Base-by-base conservation (phyloP, 2,797 vertebrate species). In the Threskiornis aethiopicus region DNA sequence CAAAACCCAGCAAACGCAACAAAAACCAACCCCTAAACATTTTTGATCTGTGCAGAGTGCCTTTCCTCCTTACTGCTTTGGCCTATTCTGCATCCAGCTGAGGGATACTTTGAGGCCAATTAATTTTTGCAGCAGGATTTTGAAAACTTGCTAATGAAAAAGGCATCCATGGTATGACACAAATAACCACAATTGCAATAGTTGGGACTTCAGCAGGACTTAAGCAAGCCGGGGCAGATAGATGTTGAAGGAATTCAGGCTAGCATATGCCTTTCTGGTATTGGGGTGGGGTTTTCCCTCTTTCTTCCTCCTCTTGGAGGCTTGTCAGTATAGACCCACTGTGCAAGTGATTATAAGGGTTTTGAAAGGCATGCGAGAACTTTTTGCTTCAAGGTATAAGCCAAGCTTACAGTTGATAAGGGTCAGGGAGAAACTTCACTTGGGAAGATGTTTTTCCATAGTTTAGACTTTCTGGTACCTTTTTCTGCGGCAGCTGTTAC, bases 61-160 rank as follows among this genome's bases (percentile, higher is more conserved):
- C 25, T 41, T 69, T 90, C 41, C 18, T 80, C 29, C 61, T 41
- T 54, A 8, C 42, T 88, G 67, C 66, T 72, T 70, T 47, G 54
- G 28, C 18, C 51, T 84, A 0, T 72, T 86, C 59, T 59, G 2
- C 65, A 59, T 51, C 44, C 67, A 83, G 42, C 57, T 3, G 4
- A 77, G 66, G 77, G 42, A 19, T 72, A 17, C 80, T 93, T 92
- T 58, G 59, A 95, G 66, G n/a, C 51, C 26, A 79, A 20, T 79
- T 58, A 87, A 90, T 81, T 79, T 87, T 93, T 97, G 75, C 81
- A 90, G 59, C 62, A 70, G 92, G 81, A 73, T 83, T 95, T 92
- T 87, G 89, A 89, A 90, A 96, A 87, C 84, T 62, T 89, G 70
- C 66, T 92, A 72, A 73, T 87, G 87, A 89, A 58, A 89, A 90